Percentiles rank a stretch among this genome's conserved stretches.
These are phyloP conservation scores for Drosophila bifasciata DNA, from an alignment of 1,140 invertebrate genomes.

Conservation along the genomic window DNA sequence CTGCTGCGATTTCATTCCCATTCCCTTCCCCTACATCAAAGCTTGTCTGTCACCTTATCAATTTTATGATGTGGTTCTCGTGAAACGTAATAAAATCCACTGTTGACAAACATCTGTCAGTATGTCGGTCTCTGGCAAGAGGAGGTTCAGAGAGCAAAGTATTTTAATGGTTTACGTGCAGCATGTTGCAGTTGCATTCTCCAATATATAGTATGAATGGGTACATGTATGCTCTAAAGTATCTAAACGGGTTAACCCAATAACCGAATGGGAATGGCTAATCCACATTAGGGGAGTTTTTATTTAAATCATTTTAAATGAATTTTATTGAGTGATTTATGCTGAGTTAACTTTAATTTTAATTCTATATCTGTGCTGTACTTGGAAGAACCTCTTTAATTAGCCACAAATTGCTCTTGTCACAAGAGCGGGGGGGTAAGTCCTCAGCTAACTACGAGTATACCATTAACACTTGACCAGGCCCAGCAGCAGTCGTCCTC, in stretches of 20 bases:
- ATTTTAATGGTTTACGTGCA: constrained; percentile 68
- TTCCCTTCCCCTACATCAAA: constrained; percentile 1
- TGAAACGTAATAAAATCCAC: constrained; percentile 69
- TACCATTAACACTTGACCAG: constrained; percentile 56
- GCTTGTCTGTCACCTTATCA: constrained; percentile 59
- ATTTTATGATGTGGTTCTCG: constrained; percentile 74
- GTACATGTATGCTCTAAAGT: constrained; percentile 29
- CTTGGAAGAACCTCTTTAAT: constrained; percentile 3
- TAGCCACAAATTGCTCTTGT: constrained; percentile 20
- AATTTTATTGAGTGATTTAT: not conserved
- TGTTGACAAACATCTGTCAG: constrained; percentile 76
- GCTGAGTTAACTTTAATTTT: not conserved
- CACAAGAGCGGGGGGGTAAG: constrained; percentile 18
- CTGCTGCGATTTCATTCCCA: constrained; percentile 38
- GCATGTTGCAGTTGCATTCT: constrained; percentile 52
- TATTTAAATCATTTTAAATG: too few relatives aligned
- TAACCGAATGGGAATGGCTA: not conserved
- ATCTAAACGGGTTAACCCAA: constrained; percentile 22
- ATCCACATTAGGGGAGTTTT: too few relatives aligned
- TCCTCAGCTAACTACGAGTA: constrained; percentile 43
- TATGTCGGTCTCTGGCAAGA: constrained; percentile 18
- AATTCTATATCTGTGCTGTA: not conserved
- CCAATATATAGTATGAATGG: constrained; percentile 10
- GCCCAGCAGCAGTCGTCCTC: constrained; percentile 3
- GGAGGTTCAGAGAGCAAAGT: constrained; percentile 6